phyloP scores from a whole-genome alignment of 2,797 vertebrate genomes.

The Meda fulgida region DNA sequence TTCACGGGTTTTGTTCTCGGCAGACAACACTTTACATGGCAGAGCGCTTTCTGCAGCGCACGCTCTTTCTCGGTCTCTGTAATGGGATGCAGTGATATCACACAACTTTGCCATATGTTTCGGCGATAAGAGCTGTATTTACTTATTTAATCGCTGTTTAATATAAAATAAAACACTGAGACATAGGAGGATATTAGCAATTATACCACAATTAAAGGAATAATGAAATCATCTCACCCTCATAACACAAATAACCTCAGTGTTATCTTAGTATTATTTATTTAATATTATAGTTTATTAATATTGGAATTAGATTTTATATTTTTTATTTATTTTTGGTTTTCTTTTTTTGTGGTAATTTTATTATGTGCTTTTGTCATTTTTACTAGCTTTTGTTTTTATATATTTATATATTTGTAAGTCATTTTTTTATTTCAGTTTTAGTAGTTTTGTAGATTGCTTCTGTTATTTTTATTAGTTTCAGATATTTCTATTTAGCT shows the following conservation, averaged over 20 bases:
- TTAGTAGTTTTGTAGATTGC: background rate
- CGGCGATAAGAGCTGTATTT: constrained; percentile 15
- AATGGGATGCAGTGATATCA: background rate
- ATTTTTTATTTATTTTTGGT: background rate
- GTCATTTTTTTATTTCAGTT: background rate
- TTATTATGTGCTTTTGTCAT: background rate
- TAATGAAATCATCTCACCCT: background rate
- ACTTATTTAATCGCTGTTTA: constrained; percentile 15
- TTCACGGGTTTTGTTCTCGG: constrained; percentile 35
- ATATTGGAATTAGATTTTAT: background rate
- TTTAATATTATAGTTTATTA: background rate
- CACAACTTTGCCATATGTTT: constrained; percentile 24
- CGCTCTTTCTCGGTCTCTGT: constrained; percentile 20
- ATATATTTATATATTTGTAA: background rate
- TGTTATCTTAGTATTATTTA: background rate
- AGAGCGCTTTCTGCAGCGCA: constrained; percentile 20
- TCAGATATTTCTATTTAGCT: background rate
- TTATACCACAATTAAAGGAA: background rate
- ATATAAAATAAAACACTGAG: constrained; percentile 10
- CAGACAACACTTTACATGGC: constrained; percentile 37
- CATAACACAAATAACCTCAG: background rate
- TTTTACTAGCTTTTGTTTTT: background rate
- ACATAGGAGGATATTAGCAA: background rate
- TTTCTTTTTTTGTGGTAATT: background rate
- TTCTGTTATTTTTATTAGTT: background rate